Conservation (phyloP, 2,113 vertebrate genomes). For the Oreochromis spilurus region DNA sequence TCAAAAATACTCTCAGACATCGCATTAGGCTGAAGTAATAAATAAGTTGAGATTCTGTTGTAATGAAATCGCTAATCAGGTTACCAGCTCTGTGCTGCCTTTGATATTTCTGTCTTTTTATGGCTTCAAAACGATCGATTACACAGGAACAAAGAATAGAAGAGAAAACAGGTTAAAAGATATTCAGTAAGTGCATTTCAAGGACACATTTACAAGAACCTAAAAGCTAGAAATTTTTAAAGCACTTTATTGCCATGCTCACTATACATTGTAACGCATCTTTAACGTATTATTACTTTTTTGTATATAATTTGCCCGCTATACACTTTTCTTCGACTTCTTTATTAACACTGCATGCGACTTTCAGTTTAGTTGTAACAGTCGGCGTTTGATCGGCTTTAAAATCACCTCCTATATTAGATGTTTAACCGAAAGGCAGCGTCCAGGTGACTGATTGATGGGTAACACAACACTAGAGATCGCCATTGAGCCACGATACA, state of each 20-base stretch:
- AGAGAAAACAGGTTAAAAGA: not conserved
- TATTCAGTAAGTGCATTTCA: not conserved
- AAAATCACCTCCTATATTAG: not conserved
- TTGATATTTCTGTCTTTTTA: not conserved
- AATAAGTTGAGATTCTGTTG: not conserved
- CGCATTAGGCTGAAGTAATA: not conserved
- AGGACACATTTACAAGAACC: not conserved
- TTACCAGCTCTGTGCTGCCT: not conserved
- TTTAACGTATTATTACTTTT: not conserved
- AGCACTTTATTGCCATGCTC: not conserved
- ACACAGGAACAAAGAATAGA: not conserved
- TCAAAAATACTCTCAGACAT: not conserved
- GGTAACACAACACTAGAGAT: conserved; percentile 49
- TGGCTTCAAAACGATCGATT: not conserved
- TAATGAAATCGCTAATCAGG: not conserved
- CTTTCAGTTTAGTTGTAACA: not conserved
- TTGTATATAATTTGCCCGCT: not conserved
- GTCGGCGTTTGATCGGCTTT: not conserved
- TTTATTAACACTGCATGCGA: not conserved
- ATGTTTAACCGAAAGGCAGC: not conserved
- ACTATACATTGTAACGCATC: not conserved
- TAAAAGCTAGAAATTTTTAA: not conserved
- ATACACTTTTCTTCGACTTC: not conserved
- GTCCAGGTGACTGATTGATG: not conserved
- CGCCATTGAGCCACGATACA: conserved; percentile 27